Conservation (phyloP, 2,797 vertebrate species). For the Argentina silus region DNA sequence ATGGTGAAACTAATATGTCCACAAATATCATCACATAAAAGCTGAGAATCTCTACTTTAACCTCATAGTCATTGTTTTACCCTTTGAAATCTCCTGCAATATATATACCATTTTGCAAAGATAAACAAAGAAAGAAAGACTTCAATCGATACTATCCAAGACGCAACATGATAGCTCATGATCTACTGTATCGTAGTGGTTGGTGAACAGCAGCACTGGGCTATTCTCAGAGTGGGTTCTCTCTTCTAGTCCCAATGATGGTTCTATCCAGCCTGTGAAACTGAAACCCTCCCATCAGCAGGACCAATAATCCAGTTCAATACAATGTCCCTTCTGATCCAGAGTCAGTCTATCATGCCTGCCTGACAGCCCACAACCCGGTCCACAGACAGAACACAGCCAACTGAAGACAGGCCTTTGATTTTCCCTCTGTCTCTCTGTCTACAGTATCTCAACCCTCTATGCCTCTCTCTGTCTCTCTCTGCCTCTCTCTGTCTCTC, state of each 20-base stretch:
- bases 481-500: background rate
- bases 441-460: too few relatives aligned
- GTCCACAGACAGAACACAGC: background rate
- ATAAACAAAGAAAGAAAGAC: background rate
- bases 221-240: slow-evolving; percentile 28
- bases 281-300: slow-evolving; percentile 13
- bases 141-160: background rate
- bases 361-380: background rate
- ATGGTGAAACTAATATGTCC: too few relatives aligned
- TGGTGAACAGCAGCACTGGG: slow-evolving; percentile 11
- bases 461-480: slow-evolving; percentile 2
- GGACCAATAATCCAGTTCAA: background rate
- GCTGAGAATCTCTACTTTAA: too few relatives aligned
- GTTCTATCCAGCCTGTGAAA: slow-evolving; percentile 21
- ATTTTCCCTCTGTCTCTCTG: slow-evolving; percentile 9
- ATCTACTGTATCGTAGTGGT: background rate
- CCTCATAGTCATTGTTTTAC: too few relatives aligned
- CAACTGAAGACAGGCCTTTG: background rate
- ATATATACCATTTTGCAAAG: background rate
- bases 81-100: too few relatives aligned
- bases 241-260: slow-evolving; percentile 11
- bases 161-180: background rate
- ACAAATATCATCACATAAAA: too few relatives aligned
- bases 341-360: background rate
- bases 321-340: background rate